Conservation (phyloP, 1,140 invertebrate species). For the Phymastichus coffea region DNA sequence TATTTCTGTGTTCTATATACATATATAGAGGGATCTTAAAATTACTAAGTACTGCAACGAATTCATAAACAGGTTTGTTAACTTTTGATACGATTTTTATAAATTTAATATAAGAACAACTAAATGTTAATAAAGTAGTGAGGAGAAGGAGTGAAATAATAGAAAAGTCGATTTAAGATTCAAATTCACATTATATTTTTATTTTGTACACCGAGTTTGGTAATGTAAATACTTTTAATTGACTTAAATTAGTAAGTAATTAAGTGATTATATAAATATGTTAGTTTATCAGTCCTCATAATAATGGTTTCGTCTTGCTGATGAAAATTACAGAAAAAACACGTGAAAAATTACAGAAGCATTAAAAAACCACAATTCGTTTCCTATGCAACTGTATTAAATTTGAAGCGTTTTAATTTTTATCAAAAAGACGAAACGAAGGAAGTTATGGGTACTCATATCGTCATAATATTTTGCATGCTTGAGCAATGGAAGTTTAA, state of each 20-base stretch:
- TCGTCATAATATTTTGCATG: constrained; percentile 13
- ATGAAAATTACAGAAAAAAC: background rate
- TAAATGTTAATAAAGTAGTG: no score
- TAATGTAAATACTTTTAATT: constrained; percentile 31
- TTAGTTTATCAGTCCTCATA: constrained; percentile 39
- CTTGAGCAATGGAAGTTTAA: constrained; percentile 1
- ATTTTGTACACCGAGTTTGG: constrained; percentile 32
- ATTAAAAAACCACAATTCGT: no score
- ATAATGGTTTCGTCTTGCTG: background rate
- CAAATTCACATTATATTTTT: constrained; percentile 20
- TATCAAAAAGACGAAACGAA: constrained; percentile 15
- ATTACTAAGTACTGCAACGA: no score
- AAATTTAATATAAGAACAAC: no score
- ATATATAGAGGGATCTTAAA: no score
- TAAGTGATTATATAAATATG: constrained; percentile 37
- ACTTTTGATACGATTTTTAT: no score
- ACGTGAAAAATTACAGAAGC: no score
- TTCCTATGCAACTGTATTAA: no score
- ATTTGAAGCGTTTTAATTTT: background rate
- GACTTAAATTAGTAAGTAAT: constrained; percentile 38
- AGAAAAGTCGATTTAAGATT: no score
- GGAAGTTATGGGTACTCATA: constrained; percentile 5
- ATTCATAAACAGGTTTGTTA: no score
- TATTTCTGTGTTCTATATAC: no score
- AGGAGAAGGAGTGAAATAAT: no score